Evolutionary conservation across 2,888 invertebrate genomes (phyloP).

Genomic region (Tenthredo mesomela): DNA sequence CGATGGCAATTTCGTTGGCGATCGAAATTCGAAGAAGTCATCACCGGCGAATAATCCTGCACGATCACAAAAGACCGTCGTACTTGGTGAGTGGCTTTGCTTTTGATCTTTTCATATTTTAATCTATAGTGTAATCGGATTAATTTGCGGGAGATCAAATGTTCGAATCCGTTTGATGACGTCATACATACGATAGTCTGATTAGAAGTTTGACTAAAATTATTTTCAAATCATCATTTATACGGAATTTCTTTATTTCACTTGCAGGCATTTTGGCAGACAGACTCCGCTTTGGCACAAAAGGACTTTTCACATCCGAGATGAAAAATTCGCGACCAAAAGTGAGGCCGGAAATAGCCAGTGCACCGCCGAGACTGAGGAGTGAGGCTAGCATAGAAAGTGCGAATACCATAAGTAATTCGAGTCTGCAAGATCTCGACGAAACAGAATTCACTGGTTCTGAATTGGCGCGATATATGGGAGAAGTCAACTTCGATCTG

Average conservation of each 20-base stretch:
- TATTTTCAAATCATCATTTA: background rate
- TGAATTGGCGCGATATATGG: conserved; percentile 86
- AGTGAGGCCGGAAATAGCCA: conserved; percentile 55
- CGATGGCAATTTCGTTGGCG: conserved; percentile 62
- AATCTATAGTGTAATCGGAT: background rate
- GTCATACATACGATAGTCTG: background rate
- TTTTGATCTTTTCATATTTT: background rate
- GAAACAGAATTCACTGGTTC: conserved; percentile 84
- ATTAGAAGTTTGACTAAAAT: background rate
- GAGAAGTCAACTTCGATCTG: conserved; percentile 81
- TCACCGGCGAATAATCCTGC: conserved; percentile 64
- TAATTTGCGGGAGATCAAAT: background rate
- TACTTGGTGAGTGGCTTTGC: conserved; percentile 64
- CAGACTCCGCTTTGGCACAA: conserved; percentile 70
- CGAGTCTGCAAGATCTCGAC: conserved; percentile 87
- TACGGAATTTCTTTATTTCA: background rate
- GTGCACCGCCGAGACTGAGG: conserved; percentile 77
- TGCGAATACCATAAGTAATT: conserved; percentile 84
- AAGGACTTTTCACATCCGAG: conserved; percentile 71
- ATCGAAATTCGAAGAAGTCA: conserved; percentile 76
- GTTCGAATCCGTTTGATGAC: background rate
- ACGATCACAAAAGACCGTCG: conserved; percentile 63
- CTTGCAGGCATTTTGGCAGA: conserved; percentile 66
- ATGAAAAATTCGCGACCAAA: conserved; percentile 58
- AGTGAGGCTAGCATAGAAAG: conserved; percentile 80